A percentile compares a stretch with the other conserved stretches of the same genome.
These are phyloP conservation scores for Drosophila kikkawai DNA, from an alignment of 1,140 invertebrate genomes.

Conservation along the genomic window DNA sequence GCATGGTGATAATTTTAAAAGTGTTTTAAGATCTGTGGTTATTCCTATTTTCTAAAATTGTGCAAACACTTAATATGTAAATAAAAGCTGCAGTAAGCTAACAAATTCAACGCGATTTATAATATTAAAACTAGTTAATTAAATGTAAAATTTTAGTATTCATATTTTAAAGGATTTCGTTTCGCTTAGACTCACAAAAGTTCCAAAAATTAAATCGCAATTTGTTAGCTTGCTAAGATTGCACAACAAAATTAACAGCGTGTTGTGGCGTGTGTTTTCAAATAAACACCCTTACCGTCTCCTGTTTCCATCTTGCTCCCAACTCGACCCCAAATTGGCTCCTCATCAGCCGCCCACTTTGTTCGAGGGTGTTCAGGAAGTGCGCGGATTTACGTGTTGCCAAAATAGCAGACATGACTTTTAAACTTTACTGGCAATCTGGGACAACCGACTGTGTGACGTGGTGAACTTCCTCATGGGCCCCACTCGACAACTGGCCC, in stretches of 20 bases:
- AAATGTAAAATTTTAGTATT: not conserved
- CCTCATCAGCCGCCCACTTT: slow-evolving; percentile 30
- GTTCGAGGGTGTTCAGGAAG: slow-evolving; percentile 23
- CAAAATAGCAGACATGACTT: slow-evolving; percentile 58
- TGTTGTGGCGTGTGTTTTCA: slow-evolving; percentile 40
- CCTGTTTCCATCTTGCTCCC: not conserved
- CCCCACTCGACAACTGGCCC: slow-evolving; percentile 19
- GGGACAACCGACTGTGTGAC: slow-evolving; percentile 23
- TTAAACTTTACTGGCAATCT: slow-evolving; percentile 56
- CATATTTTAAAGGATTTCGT: not conserved
- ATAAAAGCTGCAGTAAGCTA: not conserved
- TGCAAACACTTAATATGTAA: not conserved
- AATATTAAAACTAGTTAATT: not conserved
- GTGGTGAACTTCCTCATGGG: slow-evolving; percentile 27
- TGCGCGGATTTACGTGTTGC: slow-evolving; percentile 53
- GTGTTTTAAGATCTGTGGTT: not conserved
- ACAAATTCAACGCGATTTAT: not conserved
- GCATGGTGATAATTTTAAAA: not conserved
- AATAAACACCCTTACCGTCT: not conserved
- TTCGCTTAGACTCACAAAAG: not conserved
- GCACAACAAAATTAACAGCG: slow-evolving; percentile 43
- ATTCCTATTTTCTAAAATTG: not conserved
- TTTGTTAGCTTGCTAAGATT: slow-evolving; percentile 46
- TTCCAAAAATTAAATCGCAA: slow-evolving; percentile 16
- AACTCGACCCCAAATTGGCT: slow-evolving; percentile 25